A percentile compares a stretch with the other conserved stretches of the same genome.
Evolutionary conservation across 2,797 vertebrate species (phyloP).

Genomic region (Netta rufina): DNA sequence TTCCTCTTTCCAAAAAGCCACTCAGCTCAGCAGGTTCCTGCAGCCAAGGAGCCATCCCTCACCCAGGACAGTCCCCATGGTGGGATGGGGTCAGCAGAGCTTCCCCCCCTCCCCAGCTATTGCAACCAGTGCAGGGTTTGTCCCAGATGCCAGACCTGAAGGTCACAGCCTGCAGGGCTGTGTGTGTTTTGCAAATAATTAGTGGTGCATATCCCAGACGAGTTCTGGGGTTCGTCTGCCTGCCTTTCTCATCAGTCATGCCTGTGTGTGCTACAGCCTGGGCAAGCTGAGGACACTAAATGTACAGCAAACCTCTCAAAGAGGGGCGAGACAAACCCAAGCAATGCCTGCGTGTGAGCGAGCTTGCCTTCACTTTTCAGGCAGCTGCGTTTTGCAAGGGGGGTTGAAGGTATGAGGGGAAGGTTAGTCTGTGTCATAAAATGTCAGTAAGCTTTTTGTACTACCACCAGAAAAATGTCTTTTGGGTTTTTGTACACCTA

Average conservation of each 20-base stretch:
- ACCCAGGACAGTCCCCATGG: accelerated
- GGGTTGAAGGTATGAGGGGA: slow-evolving; percentile 2
- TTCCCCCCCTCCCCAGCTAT: neutral
- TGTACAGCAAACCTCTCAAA: neutral
- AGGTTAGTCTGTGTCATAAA: slow-evolving; percentile 26
- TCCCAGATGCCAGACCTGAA: neutral
- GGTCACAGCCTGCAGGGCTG: neutral
- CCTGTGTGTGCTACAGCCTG: neutral
- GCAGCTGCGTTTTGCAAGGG: neutral
- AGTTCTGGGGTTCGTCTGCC: neutral
- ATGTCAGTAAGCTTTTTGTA: slow-evolving; percentile 73
- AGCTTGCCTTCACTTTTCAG: neutral
- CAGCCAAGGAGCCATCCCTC: neutral
- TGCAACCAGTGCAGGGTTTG: neutral
- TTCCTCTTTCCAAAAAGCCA: neutral
- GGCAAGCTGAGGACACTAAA: neutral
- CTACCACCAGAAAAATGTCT: slow-evolving; percentile 51
- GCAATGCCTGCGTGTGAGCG: accelerated
- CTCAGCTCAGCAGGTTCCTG: neutral
- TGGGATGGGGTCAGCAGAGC: neutral
- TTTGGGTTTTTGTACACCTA: slow-evolving; percentile 74
- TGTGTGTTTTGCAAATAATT: neutral
- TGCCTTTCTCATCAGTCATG: neutral
- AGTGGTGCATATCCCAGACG: neutral
- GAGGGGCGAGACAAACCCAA: neutral